Conservation (phyloP, 2,797 vertebrate species). For the Sebastes itinus region DNA sequence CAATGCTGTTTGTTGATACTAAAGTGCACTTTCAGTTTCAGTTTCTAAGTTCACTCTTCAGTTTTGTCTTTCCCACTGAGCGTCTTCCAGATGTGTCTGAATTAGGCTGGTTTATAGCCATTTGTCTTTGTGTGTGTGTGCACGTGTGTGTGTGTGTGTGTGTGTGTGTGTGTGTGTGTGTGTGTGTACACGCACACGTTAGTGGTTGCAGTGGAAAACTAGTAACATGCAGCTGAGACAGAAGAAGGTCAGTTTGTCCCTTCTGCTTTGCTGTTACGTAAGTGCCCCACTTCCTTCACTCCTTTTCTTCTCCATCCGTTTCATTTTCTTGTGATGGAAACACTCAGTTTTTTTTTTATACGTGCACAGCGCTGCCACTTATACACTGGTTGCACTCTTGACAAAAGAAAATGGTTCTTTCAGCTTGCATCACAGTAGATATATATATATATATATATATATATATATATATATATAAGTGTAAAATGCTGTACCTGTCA, state of each 20-base stretch:
- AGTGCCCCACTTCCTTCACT: constrained; percentile 53
- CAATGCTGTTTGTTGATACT: neutral
- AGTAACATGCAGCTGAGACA: constrained; percentile 50
- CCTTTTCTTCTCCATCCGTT: neutral
- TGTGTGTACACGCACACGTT: neutral
- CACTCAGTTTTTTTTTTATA: constrained; percentile 4
- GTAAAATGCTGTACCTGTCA: neutral
- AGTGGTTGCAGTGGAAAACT: neutral
- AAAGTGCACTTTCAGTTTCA: neutral
- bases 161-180: neutral
- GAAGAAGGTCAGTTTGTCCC: constrained; percentile 67
- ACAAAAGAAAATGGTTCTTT: neutral
- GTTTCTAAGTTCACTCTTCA: neutral
- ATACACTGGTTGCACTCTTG: neutral
- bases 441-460: no score
- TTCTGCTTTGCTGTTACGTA: constrained; percentile 58
- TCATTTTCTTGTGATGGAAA: constrained; percentile 32
- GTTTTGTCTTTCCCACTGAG: constrained; percentile 16
- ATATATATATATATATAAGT: no score
- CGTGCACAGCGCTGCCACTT: neutral
- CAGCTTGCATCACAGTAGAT: neutral
- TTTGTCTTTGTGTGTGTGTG: neutral
- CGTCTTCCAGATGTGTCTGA: constrained; percentile 31
- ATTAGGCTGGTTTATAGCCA: constrained; percentile 14
- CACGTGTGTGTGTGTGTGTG: neutral